Conservation (phyloP, 2,797 vertebrate species). For the Rhynchonycteris naso region DNA sequence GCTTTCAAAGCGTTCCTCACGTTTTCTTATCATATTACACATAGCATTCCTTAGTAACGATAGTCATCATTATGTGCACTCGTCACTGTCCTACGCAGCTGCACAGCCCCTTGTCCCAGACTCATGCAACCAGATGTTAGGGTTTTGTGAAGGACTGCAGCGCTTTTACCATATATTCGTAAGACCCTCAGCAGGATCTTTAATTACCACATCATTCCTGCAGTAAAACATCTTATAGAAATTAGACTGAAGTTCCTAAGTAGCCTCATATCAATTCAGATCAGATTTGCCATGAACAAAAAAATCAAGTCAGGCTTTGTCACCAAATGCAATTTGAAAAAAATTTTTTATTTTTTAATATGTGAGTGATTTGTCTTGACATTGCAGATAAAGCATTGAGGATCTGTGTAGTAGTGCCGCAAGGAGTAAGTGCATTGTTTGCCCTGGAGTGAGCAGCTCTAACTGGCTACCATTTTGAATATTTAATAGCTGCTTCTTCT, state of each 20-base stretch:
- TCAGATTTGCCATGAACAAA: neutral
- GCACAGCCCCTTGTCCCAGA: neutral
- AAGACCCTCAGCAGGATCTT: neutral
- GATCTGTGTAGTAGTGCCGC: neutral
- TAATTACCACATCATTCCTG: constrained; percentile 52
- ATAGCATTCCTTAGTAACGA: neutral
- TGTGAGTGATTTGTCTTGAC: neutral
- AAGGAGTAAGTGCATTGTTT: neutral
- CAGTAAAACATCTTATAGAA: neutral
- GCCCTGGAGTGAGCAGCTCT: neutral
- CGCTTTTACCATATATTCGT: neutral
- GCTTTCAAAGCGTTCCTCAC: neutral
- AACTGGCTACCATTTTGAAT: neutral
- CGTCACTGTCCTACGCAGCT: neutral
- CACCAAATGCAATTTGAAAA: constrained; percentile 13
- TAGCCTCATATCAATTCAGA: neutral
- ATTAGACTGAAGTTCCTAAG: neutral
- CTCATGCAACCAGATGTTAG: neutral
- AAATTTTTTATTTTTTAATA: neutral
- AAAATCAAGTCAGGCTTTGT: neutral
- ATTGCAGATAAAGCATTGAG: neutral
- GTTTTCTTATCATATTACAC: neutral
- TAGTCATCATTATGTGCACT: neutral
- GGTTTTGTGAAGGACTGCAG: neutral
- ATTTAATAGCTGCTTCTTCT: neutral